Conservation (phyloP, 2,113 vertebrate genomes). For the Nibea albiflora region DNA sequence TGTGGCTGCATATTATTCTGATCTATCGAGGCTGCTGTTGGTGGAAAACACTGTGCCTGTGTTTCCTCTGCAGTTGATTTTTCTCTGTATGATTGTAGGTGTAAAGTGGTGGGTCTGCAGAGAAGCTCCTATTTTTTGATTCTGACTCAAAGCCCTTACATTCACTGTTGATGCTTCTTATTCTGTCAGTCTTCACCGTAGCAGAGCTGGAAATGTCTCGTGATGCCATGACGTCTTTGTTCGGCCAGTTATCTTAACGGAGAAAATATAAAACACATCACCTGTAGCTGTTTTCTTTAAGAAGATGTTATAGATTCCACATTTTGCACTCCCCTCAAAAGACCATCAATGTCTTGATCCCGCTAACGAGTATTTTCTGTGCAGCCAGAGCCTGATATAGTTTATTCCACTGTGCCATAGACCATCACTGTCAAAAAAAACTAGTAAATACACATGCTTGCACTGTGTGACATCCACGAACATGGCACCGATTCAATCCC, state of each 20-base stretch:
- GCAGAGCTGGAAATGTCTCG: background rate
- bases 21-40: constrained; percentile 30
- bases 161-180: constrained; percentile 20
- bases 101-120: constrained; percentile 35
- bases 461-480: background rate
- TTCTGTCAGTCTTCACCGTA: constrained; percentile 1
- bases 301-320: background rate
- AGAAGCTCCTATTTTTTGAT: constrained; percentile 40
- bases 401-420: background rate
- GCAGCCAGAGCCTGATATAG: background rate
- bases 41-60: constrained; percentile 34
- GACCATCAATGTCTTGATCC: background rate
- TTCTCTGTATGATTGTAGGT: constrained; percentile 19
- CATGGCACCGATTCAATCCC: constrained; percentile 5
- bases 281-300: background rate
- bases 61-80: constrained; percentile 27
- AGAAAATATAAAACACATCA: background rate
- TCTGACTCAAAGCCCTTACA: constrained; percentile 38
- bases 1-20: constrained; percentile 35
- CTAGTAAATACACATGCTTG: background rate
- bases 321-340: background rate
- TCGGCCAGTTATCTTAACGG: constrained; percentile 1
- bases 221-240: background rate
- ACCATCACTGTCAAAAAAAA: constrained; percentile 4
- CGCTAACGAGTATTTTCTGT: background rate